phyloP scores from a whole-genome alignment of 2,797 vertebrate species.

The Molossus alvarezi region DNA sequence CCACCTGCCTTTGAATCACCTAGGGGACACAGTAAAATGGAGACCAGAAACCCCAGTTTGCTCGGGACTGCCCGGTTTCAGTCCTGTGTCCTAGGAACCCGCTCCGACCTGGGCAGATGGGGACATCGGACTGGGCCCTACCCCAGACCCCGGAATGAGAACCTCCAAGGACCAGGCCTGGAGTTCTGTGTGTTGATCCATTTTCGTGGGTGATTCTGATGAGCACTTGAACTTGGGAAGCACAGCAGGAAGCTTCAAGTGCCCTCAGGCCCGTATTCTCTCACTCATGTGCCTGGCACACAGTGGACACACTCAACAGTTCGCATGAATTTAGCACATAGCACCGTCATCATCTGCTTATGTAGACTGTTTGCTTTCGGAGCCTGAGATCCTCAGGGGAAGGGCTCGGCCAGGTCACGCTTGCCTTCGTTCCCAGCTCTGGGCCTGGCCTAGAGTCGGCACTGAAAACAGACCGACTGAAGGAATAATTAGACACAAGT shows the following conservation, averaged over 20 bases:
- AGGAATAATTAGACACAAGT: background rate
- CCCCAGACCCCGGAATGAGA: background rate
- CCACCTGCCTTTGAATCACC: background rate
- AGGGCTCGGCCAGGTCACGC: background rate
- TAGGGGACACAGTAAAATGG: background rate
- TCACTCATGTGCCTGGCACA: background rate
- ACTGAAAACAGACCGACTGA: background rate
- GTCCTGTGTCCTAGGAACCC: background rate
- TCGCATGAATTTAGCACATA: background rate
- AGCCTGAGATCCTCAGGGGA: background rate
- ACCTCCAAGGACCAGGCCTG: background rate
- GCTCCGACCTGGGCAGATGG: background rate
- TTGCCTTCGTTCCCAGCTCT: background rate
- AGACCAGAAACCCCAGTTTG: background rate
- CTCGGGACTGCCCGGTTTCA: background rate
- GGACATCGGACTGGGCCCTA: background rate
- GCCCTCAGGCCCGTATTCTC: fast-evolving
- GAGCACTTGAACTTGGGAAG: background rate
- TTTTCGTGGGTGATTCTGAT: background rate
- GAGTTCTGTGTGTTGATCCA: background rate
- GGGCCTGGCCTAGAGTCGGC: background rate
- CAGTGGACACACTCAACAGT: no score
- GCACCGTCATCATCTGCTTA: no score
- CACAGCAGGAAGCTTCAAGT: background rate
- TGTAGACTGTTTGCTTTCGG: background rate